Percentiles rank a stretch among this genome's conserved stretches.
Conservation (phyloP, 2,797 vertebrate species). For the Peromyscus attwateri region DNA sequence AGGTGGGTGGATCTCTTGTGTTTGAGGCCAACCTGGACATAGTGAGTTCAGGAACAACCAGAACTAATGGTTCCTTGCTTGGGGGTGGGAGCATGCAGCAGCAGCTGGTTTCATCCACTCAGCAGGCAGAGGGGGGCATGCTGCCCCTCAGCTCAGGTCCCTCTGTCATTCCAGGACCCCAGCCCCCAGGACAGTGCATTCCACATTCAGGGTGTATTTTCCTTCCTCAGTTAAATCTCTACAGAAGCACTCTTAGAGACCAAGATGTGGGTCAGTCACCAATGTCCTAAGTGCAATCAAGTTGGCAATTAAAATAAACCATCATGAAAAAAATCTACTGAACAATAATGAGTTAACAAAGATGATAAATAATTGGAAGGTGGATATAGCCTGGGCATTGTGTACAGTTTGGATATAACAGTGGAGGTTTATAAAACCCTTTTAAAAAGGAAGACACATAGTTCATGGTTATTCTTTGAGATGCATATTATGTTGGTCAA, state of each 20-base stretch:
- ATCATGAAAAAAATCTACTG: background rate
- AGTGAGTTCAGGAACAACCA: background rate
- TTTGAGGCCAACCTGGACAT: background rate
- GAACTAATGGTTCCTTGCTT: background rate
- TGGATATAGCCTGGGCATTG: background rate
- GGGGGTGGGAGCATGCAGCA: background rate
- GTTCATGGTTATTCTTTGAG: background rate
- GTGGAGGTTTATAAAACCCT: background rate
- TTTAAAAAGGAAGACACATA: background rate
- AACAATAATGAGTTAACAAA: background rate
- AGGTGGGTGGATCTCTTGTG: background rate
- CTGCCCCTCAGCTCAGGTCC: background rate
- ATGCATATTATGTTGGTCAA: background rate
- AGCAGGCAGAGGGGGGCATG: background rate
- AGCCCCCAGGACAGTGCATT: background rate
- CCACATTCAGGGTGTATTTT: background rate
- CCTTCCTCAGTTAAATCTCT: background rate
- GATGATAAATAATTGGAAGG: background rate
- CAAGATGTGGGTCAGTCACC: background rate
- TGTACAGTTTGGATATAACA: background rate
- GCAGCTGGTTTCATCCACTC: background rate
- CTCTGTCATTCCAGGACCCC: background rate
- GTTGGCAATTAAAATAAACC: background rate
- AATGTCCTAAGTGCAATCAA: background rate
- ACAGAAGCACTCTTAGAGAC: background rate